Base-by-base conservation (phyloP, 2,797 vertebrate genomes). In the Myioborus melanocephalus region DNA sequence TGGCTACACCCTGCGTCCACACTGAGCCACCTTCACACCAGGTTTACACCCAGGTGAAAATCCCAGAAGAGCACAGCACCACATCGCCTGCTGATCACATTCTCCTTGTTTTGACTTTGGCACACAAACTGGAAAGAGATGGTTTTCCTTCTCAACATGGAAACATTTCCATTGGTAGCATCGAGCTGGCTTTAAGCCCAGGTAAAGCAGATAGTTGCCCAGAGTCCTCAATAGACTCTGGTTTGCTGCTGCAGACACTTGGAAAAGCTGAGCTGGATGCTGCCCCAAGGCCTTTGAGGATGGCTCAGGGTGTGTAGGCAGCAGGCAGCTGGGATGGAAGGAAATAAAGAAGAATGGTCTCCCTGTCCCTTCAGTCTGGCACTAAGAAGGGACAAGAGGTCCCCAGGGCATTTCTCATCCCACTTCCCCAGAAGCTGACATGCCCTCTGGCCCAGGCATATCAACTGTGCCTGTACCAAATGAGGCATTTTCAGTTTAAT, bases 41-140 rank as follows among this genome's bases (percentile, higher is more conserved):
- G 12, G 7, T 20, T 71, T 37, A 17, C 12, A 14, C 5, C 4
- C 1, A 0, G 9, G 2, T 10, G 32, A 47, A 12, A 8, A 43
- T 8, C 30, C 23, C 41, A 2, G 14, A 46, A 12, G 14, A 7
- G 3, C 27, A 20, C 35, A 16, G 37, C 34, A 12, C 37, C 1
- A 1, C 46, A 6, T 5, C 1, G 0, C 4, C 53, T 41, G 59
- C 63, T 44, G 22, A 35, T 11, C 1, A 0, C 0, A 0, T 10
- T 65, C 61, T 68, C 35, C 35, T 57, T 37, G 46, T 49, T 73
- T 61, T 20, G 3, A 28, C 52, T 21, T n/a, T 16, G 35, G 5
- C 30, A 6, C 7, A 22, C 39, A 26, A 78, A 21, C 30, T 34
- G 60, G 27, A 50, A 32, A 59, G 30, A 39, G 3, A 6, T 1